Conservation (phyloP, 1,140 invertebrate species). For the Panulirus ornatus region DNA sequence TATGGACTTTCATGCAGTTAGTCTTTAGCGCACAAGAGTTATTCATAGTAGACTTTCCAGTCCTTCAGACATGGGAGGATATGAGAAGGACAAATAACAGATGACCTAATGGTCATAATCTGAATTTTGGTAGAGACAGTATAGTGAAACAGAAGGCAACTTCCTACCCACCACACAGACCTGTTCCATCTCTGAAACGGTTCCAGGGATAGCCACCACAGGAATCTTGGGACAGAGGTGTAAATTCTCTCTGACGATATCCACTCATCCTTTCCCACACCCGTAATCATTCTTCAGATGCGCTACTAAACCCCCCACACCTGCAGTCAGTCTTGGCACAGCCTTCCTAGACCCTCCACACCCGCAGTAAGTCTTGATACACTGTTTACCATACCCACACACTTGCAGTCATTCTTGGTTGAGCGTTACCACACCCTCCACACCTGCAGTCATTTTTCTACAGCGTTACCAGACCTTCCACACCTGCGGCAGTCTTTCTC, state of each 20-base stretch:
- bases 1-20: too few relatives aligned
- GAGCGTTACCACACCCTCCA: constrained; percentile 17
- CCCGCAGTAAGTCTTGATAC: too few relatives aligned
- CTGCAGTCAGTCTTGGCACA: constrained; percentile 8
- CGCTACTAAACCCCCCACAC: too few relatives aligned
- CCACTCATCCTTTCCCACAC: constrained; percentile 35
- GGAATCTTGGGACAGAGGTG: neutral
- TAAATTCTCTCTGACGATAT: constrained; percentile 48
- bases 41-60: too few relatives aligned
- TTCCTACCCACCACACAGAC: too few relatives aligned
- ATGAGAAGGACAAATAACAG: too few relatives aligned
- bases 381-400: too few relatives aligned
- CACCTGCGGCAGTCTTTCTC: neutral
- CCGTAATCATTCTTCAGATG: constrained; percentile 16
- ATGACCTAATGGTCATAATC: too few relatives aligned
- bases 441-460: constrained; percentile 38
- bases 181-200: constrained; percentile 18
- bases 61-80: too few relatives aligned
- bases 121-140: too few relatives aligned
- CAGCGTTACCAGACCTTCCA: constrained; percentile 45
- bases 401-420: constrained; percentile 39
- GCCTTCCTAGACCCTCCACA: constrained; percentile 29
- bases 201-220: neutral
- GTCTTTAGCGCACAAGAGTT: too few relatives aligned
- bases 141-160: too few relatives aligned